Evolutionary conservation across 2,113 vertebrate species (phyloP).

Genomic region (Ranitomeya imitator): DNA sequence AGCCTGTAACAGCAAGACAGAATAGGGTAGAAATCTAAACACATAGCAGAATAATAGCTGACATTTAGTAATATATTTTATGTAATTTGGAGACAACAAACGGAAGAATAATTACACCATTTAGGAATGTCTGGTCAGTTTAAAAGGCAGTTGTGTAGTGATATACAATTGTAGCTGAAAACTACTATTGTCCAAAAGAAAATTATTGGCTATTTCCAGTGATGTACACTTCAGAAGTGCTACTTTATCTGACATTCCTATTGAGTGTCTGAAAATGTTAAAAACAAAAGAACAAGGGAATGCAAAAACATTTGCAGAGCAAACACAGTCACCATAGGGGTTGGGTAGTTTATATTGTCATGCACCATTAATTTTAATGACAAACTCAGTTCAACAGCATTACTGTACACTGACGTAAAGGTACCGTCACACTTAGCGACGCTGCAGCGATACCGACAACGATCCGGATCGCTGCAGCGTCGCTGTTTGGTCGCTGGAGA

Average conservation of each 20-base stretch:
- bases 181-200: slow-evolving; percentile 29
- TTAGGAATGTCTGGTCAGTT: slow-evolving; percentile 22
- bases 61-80: slow-evolving; percentile 34
- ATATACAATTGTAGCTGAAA: slow-evolving; percentile 37
- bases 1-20: slow-evolving; percentile 48
- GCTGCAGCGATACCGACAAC: too few relatives aligned
- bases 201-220: slow-evolving; percentile 29
- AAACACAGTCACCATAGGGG: slow-evolving; percentile 1
- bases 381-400: background rate
- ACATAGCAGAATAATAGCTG: slow-evolving; percentile 29
- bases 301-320: background rate
- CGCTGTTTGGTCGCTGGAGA: too few relatives aligned
- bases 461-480: too few relatives aligned
- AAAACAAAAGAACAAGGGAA: slow-evolving; percentile 26
- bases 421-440: too few relatives aligned
- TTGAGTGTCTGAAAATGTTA: slow-evolving; percentile 5
- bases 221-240: slow-evolving; percentile 25
- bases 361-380: slow-evolving; percentile 45
- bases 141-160: slow-evolving; percentile 28
- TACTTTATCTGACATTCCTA: slow-evolving; percentile 33
- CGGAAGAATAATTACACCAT: slow-evolving; percentile 46
- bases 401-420: background rate
- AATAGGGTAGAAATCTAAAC: slow-evolving; percentile 27
- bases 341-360: slow-evolving; percentile 18
- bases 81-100: slow-evolving; percentile 38